phyloP scores from a whole-genome alignment of 1,140 invertebrate genomes.

The Drosophila sechellia region DNA sequence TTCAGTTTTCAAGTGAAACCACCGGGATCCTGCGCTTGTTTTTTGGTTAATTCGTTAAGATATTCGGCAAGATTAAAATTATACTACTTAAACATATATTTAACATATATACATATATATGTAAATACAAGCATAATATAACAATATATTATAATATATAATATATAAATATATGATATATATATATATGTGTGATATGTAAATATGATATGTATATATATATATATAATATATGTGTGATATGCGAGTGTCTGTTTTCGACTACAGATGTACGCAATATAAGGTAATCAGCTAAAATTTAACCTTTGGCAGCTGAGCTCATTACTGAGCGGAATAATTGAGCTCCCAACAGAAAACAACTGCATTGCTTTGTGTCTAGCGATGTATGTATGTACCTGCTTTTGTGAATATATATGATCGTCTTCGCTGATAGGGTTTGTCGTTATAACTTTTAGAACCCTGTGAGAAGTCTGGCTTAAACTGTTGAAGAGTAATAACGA shows the following conservation, averaged over 20 bases:
- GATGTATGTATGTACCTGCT: background rate
- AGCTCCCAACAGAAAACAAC: slow-evolving; percentile 23
- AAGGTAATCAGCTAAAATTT: slow-evolving; percentile 29
- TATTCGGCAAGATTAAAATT: background rate
- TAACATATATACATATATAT: slow-evolving; percentile 3
- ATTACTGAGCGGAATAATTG: background rate
- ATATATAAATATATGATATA: background rate
- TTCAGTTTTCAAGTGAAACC: background rate
- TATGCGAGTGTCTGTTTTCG: background rate
- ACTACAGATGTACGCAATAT: slow-evolving; percentile 9
- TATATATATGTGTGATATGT: no score
- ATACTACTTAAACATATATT: background rate
- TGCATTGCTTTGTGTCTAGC: background rate
- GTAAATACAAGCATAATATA: background rate
- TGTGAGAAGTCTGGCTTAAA: slow-evolving; percentile 5
- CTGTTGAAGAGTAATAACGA: slow-evolving; percentile 5
- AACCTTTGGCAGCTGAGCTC: slow-evolving; percentile 29
- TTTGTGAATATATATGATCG: background rate
- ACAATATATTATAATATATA: no score
- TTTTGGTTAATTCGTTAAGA: no score
- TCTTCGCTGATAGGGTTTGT: slow-evolving; percentile 21
- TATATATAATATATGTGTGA: no score
- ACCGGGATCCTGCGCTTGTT: no score
- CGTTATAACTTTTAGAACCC: slow-evolving; percentile 9
- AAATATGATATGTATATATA: no score